Evolutionary conservation across 2,888 invertebrate genomes (phyloP), one percentile per base, ranked within the genome.

Genomic region (Sisyra terminalis): DNA sequence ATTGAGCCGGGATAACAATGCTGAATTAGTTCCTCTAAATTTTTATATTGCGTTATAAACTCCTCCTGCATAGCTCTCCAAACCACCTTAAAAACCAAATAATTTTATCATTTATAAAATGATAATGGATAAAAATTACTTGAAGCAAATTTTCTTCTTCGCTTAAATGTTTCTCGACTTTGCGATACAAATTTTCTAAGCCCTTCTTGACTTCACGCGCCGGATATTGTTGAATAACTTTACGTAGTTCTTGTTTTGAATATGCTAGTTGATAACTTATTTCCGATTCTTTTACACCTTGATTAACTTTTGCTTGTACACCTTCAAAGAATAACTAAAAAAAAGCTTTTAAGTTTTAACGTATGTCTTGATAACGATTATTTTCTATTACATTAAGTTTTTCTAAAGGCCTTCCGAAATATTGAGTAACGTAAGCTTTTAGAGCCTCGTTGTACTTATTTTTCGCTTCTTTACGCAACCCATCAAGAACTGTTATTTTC

Each of bases 61-160:
- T 97, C 96, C 61, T 96, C 92, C 69, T 97, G 96, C 96, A 98
- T 96, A 53, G 93, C 89, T 58, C 92, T 78, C 98, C 98, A 98
- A 45, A 98, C 97, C 40, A 98, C 97, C 77, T 87, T 65, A 6
- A 55, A 46, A 54, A 48, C 43, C 18, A 34, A 37, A 14, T 43
- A 13, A 18, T 18, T 30, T 10, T 42, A 10, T 8, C 24, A 14
- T 43, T 13, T 14, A 34, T n/a, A n/a, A n/a, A n/a, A n/a, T n/a
- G n/a, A n/a, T n/a, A n/a, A n/a, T n/a, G 1, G 44, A 3, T 15
- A 29, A 29, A 17, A 42, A 11, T 32, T 52, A 71, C 73, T 73
- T 89, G 87, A 54, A 93, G 69, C 48, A 94, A 70, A 57, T 90
- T 93, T 59, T 87, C 86, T 63, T 90, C 89, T 63, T 93, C 93